Evolutionary conservation across 1,140 invertebrate species (phyloP).

Genomic region (Rhyacophila brunnea): DNA sequence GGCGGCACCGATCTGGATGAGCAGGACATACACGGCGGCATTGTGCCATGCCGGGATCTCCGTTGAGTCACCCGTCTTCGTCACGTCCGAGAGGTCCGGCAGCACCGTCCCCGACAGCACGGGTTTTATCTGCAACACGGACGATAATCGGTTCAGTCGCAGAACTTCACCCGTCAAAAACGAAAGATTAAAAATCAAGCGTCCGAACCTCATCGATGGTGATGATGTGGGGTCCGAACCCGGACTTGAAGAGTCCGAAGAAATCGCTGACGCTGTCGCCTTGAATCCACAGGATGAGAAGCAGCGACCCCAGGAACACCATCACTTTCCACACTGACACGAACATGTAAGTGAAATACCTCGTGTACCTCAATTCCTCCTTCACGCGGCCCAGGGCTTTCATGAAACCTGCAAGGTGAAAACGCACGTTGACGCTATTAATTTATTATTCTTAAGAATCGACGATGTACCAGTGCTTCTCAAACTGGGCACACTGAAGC

Average conservation of each 20-base stretch:
- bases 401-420: constrained; percentile 64
- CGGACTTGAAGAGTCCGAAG: constrained; percentile 71
- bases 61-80: constrained; percentile 69
- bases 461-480: too few relatives aligned
- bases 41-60: constrained; percentile 67
- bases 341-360: constrained; percentile 88
- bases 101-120: constrained; percentile 55
- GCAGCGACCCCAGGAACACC: constrained; percentile 71
- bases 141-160: too few relatives aligned
- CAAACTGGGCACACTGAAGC: too few relatives aligned
- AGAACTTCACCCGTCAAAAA: too few relatives aligned
- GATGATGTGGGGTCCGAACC: constrained; percentile 78
- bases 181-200: too few relatives aligned
- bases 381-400: constrained; percentile 78
- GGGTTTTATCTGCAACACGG: constrained; percentile 60
- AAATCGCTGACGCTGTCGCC: constrained; percentile 75
- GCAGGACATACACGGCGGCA: constrained; percentile 74
- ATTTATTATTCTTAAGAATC: too few relatives aligned
- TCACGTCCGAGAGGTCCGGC: constrained; percentile 72
- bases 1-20: constrained; percentile 79
- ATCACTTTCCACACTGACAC: constrained; percentile 87
- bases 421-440: neutral
- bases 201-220: constrained; percentile 66
- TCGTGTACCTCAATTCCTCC: constrained; percentile 73
- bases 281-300: constrained; percentile 72